These are phyloP conservation scores for Aspidoscelis tigris DNA, from an alignment of 2,113 vertebrate species.

Conservation along the genomic window DNA sequence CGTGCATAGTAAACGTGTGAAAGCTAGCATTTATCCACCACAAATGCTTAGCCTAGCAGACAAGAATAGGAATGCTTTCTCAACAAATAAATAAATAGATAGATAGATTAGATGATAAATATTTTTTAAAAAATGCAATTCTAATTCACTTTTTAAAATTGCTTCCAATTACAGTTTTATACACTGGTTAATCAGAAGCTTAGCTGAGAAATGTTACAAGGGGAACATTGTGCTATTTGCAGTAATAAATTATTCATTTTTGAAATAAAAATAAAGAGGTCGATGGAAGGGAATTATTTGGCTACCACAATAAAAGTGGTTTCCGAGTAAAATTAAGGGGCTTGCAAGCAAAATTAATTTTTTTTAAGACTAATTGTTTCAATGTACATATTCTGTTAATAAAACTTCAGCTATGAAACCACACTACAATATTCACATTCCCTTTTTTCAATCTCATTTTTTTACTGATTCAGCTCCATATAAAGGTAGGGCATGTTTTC, in stretches of 20 bases:
- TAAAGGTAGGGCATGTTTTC: not conserved
- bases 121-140: not conserved
- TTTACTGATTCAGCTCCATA: not conserved
- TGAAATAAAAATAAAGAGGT: not conserved
- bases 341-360: not conserved
- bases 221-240: constrained; percentile 10
- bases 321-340: not conserved
- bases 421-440: not conserved
- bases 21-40: not conserved
- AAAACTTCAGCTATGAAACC: not conserved
- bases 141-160: not conserved
- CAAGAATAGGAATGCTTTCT: constrained; percentile 9
- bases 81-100: too few species aligned
- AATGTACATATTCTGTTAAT: not conserved
- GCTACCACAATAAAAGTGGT: not conserved
- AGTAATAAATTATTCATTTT: constrained; percentile 12
- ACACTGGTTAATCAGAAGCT: constrained; percentile 18
- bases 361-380: constrained; percentile 3
- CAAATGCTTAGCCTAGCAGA: not conserved
- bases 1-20: not conserved
- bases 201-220: constrained; percentile 2
- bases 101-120: not conserved
- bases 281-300: not conserved
- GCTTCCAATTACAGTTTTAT: constrained; percentile 22
- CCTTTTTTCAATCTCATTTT: not conserved